Conservation (phyloP, 2,797 vertebrate genomes). For the Salarias fasciatus region DNA sequence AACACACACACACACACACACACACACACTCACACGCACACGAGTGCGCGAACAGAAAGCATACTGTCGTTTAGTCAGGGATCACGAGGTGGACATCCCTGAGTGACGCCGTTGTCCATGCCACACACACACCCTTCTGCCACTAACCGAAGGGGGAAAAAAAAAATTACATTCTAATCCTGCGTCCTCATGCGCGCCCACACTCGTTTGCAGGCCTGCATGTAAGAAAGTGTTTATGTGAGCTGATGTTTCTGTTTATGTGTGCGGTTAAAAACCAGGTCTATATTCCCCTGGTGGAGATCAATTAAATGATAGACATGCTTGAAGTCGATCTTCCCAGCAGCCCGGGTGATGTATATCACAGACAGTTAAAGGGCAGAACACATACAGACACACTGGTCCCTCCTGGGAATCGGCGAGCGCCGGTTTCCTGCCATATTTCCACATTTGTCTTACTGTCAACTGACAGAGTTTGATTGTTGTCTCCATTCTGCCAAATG, state of each 20-base stretch:
- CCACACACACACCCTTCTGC: conserved; percentile 51
- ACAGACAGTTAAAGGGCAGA: conserved; percentile 16
- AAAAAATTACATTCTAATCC: conserved; percentile 62
- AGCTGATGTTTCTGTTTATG: conserved; percentile 10
- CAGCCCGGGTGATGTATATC: conserved; percentile 21
- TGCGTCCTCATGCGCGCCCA: not conserved
- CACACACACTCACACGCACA: conserved; percentile 23
- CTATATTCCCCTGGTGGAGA: conserved; percentile 49
- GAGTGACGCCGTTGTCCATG: conserved; percentile 27
- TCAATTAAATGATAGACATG: conserved; percentile 72
- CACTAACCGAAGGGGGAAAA: conserved; percentile 35
- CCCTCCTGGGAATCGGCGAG: too few species aligned
- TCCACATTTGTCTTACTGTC: too few species aligned
- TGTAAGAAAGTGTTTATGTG: conserved; percentile 15
- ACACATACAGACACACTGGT: not conserved
- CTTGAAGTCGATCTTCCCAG: conserved; percentile 36
- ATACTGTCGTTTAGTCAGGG: conserved; percentile 43
- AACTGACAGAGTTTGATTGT: too few species aligned
- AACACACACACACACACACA: conserved; percentile 9
- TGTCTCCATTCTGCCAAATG: too few species aligned
- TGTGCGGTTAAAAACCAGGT: conserved; percentile 4
- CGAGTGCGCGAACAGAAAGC: conserved; percentile 28
- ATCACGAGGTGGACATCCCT: conserved; percentile 54
- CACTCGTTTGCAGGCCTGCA: conserved; percentile 11
- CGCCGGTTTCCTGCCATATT: too few species aligned